Percentiles rank a stretch among this genome's conserved stretches.
Evolutionary conservation across 2,797 vertebrate genomes (phyloP).

Genomic region (Pipistrellus pipistrellus): DNA sequence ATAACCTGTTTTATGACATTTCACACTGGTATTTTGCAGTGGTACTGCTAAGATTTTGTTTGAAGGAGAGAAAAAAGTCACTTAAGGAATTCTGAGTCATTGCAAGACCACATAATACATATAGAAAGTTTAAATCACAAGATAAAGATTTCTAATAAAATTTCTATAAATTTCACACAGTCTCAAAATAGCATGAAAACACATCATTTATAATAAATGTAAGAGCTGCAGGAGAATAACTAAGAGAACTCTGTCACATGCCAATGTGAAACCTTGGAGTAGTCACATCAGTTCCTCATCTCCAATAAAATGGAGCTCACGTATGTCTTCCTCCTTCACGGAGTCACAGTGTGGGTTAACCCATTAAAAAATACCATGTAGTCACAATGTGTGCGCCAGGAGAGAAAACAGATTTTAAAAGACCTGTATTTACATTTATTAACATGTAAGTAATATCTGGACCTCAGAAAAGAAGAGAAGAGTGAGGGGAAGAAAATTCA

Average conservation of each 20-base stretch:
- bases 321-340: not conserved
- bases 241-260: not conserved
- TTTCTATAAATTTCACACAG: conserved; percentile 31
- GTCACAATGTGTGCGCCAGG: not conserved
- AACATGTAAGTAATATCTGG: not conserved
- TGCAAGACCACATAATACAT: not conserved
- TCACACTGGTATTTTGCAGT: conserved; percentile 47
- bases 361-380: not conserved
- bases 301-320: not conserved
- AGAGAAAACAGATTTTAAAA: conserved; percentile 32
- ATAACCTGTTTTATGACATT: conserved; percentile 52
- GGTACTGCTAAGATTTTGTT: conserved; percentile 71
- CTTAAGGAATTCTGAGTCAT: conserved; percentile 61
- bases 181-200: not conserved
- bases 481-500: not conserved
- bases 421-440: not conserved
- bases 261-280: not conserved
- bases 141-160: conserved; percentile 47
- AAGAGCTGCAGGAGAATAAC: not conserved
- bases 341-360: not conserved
- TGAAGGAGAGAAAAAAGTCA: conserved; percentile 46
- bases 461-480: not conserved
- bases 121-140: not conserved
- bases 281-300: not conserved
- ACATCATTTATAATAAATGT: not conserved